Conservation (phyloP, 35 echinoderm and acorn worm species). For the Anneissia japonica region DNA sequence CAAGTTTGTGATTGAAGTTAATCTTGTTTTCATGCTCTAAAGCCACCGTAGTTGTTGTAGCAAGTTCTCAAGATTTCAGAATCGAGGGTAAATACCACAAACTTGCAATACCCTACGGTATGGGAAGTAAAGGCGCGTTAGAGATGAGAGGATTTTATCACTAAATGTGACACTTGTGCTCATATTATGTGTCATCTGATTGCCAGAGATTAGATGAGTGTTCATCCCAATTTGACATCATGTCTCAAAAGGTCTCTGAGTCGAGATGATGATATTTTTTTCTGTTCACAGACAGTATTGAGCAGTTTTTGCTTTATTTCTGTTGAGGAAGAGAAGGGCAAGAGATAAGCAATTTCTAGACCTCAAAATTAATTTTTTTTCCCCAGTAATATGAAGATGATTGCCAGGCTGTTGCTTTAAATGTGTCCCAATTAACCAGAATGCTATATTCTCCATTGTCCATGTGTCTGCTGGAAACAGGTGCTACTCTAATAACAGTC, state of each 20-base stretch:
- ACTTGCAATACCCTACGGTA: too few species aligned
- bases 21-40: too few species aligned
- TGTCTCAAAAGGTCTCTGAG: not conserved
- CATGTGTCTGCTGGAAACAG: not conserved
- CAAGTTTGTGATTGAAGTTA: not conserved
- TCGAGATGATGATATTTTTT: not conserved
- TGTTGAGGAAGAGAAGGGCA: not conserved
- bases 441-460: not conserved
- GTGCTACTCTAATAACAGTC: not conserved
- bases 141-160: too few species aligned
- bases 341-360: not conserved
- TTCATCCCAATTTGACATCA: not conserved
- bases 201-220: too few species aligned
- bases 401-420: not conserved
- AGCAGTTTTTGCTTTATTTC: too few species aligned
- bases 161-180: too few species aligned
- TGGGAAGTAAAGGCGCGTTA: too few species aligned
- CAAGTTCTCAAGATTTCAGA: too few species aligned
- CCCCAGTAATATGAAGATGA: not conserved
- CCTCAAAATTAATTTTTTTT: not conserved
- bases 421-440: not conserved
- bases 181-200: too few species aligned
- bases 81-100: too few species aligned
- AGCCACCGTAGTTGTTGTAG: too few species aligned
- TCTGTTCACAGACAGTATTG: too few species aligned